phyloP scores from a whole-genome alignment of 2,113 vertebrate species.

The Eclectus roratus region DNA sequence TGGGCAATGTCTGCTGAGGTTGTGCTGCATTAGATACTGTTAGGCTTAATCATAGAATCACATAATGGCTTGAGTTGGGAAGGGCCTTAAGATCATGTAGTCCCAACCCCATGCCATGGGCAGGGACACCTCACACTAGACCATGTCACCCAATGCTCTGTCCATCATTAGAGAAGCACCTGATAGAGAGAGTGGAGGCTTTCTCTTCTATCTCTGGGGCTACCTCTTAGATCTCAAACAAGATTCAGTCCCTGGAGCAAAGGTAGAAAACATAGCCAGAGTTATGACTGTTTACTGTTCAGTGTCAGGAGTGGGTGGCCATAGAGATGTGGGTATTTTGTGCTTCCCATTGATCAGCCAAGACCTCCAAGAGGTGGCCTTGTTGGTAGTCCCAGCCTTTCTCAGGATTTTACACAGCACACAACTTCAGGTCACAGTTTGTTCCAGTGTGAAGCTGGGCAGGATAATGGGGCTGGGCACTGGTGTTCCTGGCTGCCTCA shows the following conservation, averaged over 20 bases:
- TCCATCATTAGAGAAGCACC: not conserved
- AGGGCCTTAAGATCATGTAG: not conserved
- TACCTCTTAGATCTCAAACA: not conserved
- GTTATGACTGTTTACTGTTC: not conserved
- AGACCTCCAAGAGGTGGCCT: not conserved
- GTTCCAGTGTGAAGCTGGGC: not conserved
- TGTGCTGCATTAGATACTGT: not conserved
- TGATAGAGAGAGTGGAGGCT: not conserved
- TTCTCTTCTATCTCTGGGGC: not conserved
- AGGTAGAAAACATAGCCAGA: not conserved
- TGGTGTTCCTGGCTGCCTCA: not conserved
- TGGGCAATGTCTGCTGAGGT: not conserved
- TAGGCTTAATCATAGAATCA: not conserved
- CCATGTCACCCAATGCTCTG: not conserved
- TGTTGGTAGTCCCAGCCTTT: not conserved
- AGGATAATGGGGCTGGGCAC: not conserved
- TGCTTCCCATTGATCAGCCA: not conserved
- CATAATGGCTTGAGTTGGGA: not conserved
- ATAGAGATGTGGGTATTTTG: not conserved
- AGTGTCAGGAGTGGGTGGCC: not conserved
- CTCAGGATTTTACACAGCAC: not conserved
- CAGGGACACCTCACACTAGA: not conserved
- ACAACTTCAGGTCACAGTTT: not conserved
- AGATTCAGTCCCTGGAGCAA: not conserved
- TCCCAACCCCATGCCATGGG: not conserved